These are phyloP conservation scores for Euphonia xanthogaster DNA, from an alignment of 2,797 vertebrate species.

Conservation along the genomic window DNA sequence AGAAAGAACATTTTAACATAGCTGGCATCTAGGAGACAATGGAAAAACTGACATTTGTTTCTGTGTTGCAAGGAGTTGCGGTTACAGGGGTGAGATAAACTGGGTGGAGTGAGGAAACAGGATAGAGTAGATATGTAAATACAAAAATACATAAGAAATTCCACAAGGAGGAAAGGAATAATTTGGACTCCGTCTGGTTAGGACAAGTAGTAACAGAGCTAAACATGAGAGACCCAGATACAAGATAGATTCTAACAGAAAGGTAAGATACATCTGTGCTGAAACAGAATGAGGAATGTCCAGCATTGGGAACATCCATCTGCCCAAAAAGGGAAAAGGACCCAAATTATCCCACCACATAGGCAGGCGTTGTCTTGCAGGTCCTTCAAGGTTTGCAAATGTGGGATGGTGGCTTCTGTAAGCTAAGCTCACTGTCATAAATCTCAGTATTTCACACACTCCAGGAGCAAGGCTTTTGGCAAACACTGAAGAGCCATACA, in stretches of 20 bases:
- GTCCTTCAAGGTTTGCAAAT: background rate
- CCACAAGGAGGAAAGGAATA: background rate
- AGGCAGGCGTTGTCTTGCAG: background rate
- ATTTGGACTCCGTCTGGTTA: background rate
- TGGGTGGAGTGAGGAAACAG: conserved; percentile 1
- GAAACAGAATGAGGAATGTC: background rate
- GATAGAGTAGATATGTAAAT: background rate
- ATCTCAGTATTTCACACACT: background rate
- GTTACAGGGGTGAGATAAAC: conserved; percentile 21
- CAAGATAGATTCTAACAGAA: background rate
- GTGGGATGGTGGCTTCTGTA: background rate
- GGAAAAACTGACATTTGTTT: conserved; percentile 39
- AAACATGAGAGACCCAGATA: background rate
- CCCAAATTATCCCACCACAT: background rate
- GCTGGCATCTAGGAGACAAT: conserved; percentile 4
- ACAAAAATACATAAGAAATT: background rate
- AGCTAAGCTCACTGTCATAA: background rate
- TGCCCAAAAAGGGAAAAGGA: background rate
- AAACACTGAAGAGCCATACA: background rate
- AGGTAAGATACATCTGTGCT: background rate
- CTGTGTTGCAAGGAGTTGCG: background rate
- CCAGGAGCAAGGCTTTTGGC: background rate
- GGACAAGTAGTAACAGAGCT: background rate
- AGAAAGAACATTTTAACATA: background rate
- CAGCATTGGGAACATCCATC: background rate